These are phyloP conservation scores for Listronotus oregonensis DNA, from an alignment of 1,140 invertebrate genomes.

Conservation along the genomic window DNA sequence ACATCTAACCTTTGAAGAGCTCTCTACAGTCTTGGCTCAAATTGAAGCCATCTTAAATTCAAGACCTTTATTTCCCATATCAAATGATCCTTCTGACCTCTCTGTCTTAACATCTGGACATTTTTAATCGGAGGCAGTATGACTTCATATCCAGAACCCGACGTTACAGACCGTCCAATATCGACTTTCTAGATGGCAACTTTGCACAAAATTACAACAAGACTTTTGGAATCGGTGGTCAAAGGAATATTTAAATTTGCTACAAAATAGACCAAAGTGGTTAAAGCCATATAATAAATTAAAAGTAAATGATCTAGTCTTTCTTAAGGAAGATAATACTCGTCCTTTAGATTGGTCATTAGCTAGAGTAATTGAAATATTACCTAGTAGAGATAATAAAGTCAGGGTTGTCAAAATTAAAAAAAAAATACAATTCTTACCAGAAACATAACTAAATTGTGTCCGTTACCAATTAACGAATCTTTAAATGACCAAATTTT, in stretches of 20 bases:
- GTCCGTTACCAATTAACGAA: too few relatives aligned
- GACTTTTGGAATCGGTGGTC: too few relatives aligned
- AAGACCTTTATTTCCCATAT: conserved; percentile 32
- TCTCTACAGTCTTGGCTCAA: conserved; percentile 45
- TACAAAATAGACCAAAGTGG: too few relatives aligned
- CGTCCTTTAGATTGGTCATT: conserved; percentile 41
- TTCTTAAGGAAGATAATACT: conserved; percentile 40
- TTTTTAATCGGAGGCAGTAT: not conserved
- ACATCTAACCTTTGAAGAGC: conserved; percentile 39
- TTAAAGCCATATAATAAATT: not conserved
- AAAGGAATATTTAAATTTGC: too few relatives aligned
- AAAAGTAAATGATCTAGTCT: conserved; percentile 23
- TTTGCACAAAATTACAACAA: too few relatives aligned
- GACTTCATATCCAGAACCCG: not conserved
- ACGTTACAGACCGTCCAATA: not conserved
- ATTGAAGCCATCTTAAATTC: conserved; percentile 53
- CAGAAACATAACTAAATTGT: too few relatives aligned
- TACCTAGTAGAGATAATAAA: conserved; percentile 34
- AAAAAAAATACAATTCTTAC: not conserved
- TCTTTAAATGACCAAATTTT: too few relatives aligned
- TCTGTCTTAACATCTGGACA: not conserved
- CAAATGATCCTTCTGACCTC: too few relatives aligned
- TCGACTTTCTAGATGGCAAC: not conserved
- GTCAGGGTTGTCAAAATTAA: conserved; percentile 14
- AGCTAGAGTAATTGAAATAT: conserved; percentile 27